A percentile compares a stretch with the other conserved stretches of the same genome.
These are phyloP conservation scores for Ditula angustiorana DNA, from an alignment of 2,888 invertebrate genomes.

Conservation along the genomic window DNA sequence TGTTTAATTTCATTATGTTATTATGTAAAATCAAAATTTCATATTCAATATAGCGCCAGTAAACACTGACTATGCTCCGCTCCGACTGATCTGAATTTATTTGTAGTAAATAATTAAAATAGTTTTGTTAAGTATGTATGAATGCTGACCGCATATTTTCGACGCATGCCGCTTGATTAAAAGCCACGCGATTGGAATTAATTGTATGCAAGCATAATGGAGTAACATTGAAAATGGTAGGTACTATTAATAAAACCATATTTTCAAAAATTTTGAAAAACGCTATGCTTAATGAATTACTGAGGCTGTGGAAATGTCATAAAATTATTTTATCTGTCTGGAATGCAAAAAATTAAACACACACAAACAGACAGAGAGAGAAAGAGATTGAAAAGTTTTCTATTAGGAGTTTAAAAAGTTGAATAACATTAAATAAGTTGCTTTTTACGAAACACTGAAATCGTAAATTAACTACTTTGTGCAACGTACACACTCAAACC, in stretches of 20 bases:
- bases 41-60: no score
- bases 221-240: neutral
- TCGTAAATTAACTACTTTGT: neutral
- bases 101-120: conserved; percentile 70
- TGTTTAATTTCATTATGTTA: no score
- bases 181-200: conserved; percentile 49
- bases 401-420: no score
- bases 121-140: conserved; percentile 63
- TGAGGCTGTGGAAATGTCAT: no score
- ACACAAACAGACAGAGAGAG: no score
- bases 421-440: neutral
- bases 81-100: conserved; percentile 53
- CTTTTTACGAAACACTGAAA: neutral
- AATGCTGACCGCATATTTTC: conserved; percentile 67
- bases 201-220: conserved; percentile 7
- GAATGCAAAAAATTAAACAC: no score
- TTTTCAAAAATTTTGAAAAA: neutral
- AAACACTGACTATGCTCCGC: conserved; percentile 50
- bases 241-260: neutral
- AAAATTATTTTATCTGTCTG: no score
- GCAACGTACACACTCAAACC: neutral
- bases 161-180: conserved; percentile 64
- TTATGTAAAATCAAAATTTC: no score
- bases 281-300: no score
- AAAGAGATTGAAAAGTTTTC: no score